Evolutionary conservation across 2,888 invertebrate genomes (phyloP), one percentile per base, ranked within the genome.

Genomic region (Pyrgus malvae): DNA sequence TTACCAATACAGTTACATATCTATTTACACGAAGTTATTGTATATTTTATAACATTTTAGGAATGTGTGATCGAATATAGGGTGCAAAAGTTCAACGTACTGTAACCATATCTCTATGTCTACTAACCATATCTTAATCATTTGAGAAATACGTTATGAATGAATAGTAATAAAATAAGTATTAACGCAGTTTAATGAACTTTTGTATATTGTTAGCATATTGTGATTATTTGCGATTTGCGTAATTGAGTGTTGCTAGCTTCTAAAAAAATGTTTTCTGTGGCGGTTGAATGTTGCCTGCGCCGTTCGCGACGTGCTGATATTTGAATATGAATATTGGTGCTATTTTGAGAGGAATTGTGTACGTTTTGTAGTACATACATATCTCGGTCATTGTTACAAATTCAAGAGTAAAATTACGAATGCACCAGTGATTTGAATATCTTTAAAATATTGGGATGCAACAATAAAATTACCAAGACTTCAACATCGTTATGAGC

Each of bases 291-390:
- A 38, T 53, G 38, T 53, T 53, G 45, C 53, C 42, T 38, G 53
- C 45, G 45, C 14, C 19, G 48, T 68, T 70, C 70, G 62, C 72
- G 67, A 76, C 74, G 77, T 80, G 79, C 83, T 84, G 75, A 83
- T 83, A 83, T 84, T 80, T 75, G 67, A 76, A 79, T 80, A 81
- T 75, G 68, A 76, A 79, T 81, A 82, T 87, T 88, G 89, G 88
- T 89, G 88, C 89, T 89, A 89, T 86, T 86, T 82, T 83, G 66
- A 68, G 61, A 75, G 68, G 69, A 67, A 40, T 56, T 70, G 72
- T 72, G 74, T 75, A 76, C 72, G 67, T 70, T 76, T 76, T 76
- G 72, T 67, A 38, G n/a, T n/a, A 58, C 56, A 59, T 57, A 57
- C 58, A 60, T 57, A 48, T 51, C 55, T 51, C 35, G 35, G 56